Evolutionary conservation across 1,140 invertebrate genomes (phyloP).

Genomic region (Cydia amplana): DNA sequence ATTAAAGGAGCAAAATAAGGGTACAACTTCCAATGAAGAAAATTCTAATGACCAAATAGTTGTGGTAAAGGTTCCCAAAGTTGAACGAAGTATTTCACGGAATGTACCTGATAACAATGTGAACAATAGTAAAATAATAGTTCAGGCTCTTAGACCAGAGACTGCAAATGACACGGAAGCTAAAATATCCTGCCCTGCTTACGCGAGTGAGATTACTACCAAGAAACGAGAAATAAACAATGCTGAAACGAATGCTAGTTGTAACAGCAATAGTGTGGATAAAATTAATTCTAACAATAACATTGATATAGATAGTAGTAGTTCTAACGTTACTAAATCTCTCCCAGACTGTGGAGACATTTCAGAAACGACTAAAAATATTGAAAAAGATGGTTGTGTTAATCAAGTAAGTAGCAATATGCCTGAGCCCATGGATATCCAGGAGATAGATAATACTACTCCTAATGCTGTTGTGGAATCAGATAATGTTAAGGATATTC

Average conservation of each 20-base stretch:
- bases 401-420: constrained; percentile 22
- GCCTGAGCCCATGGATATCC: constrained; percentile 16
- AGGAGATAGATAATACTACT: constrained; percentile 3
- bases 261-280: background rate
- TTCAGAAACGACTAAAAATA: background rate
- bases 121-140: background rate
- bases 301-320: background rate
- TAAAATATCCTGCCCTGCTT: background rate
- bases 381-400: constrained; percentile 22
- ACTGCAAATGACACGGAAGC: background rate
- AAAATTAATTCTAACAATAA: background rate
- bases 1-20: constrained; percentile 63
- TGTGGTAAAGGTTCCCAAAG: constrained; percentile 68
- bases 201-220: background rate
- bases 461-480: background rate
- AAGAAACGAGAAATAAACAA: background rate
- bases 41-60: constrained; percentile 62
- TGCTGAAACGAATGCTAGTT: background rate
- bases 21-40: constrained; percentile 49
- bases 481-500: background rate
- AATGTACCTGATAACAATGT: constrained; percentile 10
- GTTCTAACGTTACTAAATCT: background rate
- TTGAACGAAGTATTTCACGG: constrained; percentile 48
- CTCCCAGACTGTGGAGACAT: background rate
- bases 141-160: background rate